A percentile compares a stretch with the other conserved stretches of the same genome.
phyloP scores from a whole-genome alignment of 1,140 invertebrate genomes.

The Drosophila nasuta region DNA sequence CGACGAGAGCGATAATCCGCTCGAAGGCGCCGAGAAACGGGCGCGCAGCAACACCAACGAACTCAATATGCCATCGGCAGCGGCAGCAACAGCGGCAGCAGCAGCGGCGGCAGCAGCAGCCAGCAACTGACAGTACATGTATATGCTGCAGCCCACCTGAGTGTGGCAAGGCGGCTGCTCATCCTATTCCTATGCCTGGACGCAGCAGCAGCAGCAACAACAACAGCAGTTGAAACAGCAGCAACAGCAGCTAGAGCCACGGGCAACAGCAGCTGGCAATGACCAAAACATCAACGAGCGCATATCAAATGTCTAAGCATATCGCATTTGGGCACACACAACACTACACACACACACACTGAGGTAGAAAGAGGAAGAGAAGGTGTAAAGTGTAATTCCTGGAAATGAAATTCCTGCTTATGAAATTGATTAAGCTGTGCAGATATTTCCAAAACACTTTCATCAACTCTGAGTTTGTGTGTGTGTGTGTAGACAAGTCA shows the following conservation, averaged over 20 bases:
- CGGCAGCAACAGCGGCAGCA: slow-evolving; percentile 45
- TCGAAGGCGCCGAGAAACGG: slow-evolving; percentile 61
- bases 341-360: slow-evolving; percentile 42
- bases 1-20: slow-evolving; percentile 76
- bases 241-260: slow-evolving; percentile 4
- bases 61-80: slow-evolving; percentile 12
- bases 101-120: slow-evolving; percentile 39
- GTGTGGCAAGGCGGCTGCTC: slow-evolving; percentile 34
- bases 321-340: slow-evolving; percentile 81
- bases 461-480: background rate
- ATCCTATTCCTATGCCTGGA: slow-evolving; percentile 31
- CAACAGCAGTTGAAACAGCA: slow-evolving; percentile 1
- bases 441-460: too few species aligned
- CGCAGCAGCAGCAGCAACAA: slow-evolving; percentile 8
- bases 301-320: slow-evolving; percentile 84
- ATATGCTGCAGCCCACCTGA: slow-evolving; percentile 76
- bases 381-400: too few species aligned
- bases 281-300: slow-evolving; percentile 75
- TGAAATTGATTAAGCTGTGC: too few species aligned
- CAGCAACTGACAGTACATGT: slow-evolving; percentile 83
- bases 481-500: slow-evolving; percentile 29
- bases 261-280: slow-evolving; percentile 11
- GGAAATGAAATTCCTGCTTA: too few species aligned
- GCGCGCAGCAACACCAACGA: slow-evolving; percentile 44
- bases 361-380: slow-evolving; percentile 10